Evolutionary conservation across 2,113 vertebrate genomes (phyloP).

Genomic region (Saimiri boliviensis): DNA sequence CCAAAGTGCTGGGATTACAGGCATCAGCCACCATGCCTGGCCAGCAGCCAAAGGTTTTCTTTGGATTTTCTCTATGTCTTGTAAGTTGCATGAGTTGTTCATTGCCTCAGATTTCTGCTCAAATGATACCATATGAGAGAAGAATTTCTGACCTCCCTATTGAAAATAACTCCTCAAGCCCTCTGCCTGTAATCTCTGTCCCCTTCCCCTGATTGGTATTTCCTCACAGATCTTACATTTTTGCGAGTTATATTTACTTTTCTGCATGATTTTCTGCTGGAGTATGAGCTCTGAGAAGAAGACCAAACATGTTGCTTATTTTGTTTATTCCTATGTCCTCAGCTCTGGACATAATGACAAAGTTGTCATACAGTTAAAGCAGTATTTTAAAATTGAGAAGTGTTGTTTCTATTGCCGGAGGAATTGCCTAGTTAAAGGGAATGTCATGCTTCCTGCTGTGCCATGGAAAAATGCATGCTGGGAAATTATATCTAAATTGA

Average conservation of each 20-base stretch:
- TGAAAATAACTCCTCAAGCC: not conserved
- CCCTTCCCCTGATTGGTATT: not conserved
- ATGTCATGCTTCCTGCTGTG: not conserved
- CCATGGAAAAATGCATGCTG: not conserved
- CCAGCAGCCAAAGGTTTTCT: not conserved
- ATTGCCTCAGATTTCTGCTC: not conserved
- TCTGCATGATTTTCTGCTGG: not conserved
- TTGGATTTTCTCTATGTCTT: not conserved
- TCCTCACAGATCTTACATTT: not conserved
- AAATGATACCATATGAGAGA: not conserved
- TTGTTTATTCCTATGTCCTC: not conserved
- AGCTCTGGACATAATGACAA: not conserved
- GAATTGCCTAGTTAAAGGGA: not conserved
- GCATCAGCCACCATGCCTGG: too few relatives aligned
- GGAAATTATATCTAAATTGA: slow-evolving; percentile 1
- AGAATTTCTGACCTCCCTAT: not conserved
- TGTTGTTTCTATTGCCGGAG: not conserved
- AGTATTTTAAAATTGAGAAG: not conserved
- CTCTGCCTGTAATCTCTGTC: rapidly evolving
- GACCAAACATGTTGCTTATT: not conserved
- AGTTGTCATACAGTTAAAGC: not conserved
- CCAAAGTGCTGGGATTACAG: not conserved
- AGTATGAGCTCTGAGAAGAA: not conserved
- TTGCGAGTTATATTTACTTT: not conserved
- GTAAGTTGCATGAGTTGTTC: not conserved